Evolutionary conservation across 2,113 vertebrate species (phyloP).

Genomic region (Notothenia rossii): DNA sequence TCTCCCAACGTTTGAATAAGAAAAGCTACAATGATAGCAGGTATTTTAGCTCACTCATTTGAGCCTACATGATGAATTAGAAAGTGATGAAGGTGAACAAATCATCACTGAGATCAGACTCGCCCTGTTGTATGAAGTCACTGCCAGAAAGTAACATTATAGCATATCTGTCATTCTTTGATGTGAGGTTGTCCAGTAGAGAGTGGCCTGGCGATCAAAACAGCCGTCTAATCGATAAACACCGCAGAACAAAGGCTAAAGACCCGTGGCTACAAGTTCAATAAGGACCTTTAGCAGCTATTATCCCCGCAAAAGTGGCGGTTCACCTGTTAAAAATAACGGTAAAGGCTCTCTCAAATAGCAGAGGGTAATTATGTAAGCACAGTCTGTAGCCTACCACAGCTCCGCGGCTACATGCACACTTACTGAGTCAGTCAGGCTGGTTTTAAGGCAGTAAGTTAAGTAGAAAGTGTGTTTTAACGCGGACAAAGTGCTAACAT

Average conservation of each 20-base stretch:
- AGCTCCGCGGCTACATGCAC: constrained; percentile 40
- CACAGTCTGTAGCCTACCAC: constrained; percentile 25
- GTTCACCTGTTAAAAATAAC: constrained; percentile 84
- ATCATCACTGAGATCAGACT: neutral
- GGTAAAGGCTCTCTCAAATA: constrained; percentile 71
- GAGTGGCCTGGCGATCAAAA: constrained; percentile 18
- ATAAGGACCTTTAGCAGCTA: neutral
- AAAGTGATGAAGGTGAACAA: neutral
- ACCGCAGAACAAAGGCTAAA: constrained; percentile 53
- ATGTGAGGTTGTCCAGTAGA: neutral
- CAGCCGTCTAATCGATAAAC: constrained; percentile 42
- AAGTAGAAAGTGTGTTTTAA: neutral
- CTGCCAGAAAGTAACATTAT: constrained; percentile 29
- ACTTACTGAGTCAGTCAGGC: neutral
- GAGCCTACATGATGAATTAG: neutral
- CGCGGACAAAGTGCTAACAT: neutral
- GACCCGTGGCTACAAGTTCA: constrained; percentile 32
- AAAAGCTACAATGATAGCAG: no score
- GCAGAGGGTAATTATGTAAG: constrained; percentile 73
- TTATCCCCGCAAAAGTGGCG: neutral
- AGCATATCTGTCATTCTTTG: constrained; percentile 26
- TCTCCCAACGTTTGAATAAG: neutral
- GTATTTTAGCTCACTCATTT: neutral
- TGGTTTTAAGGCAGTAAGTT: neutral
- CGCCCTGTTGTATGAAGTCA: neutral